These are phyloP conservation scores for Rhogogaster chlorosoma DNA, from an alignment of 2,888 invertebrate genomes.

Conservation along the genomic window DNA sequence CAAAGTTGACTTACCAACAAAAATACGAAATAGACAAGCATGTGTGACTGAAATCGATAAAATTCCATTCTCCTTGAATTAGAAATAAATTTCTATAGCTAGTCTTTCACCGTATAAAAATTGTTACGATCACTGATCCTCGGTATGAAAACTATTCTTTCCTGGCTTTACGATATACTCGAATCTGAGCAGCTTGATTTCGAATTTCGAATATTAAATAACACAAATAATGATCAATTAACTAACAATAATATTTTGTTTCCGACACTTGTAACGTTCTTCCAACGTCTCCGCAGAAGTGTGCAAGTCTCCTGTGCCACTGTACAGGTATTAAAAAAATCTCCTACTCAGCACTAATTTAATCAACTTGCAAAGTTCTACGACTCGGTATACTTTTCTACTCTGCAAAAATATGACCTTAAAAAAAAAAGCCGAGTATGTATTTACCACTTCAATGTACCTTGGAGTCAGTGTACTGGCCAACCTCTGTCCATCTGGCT, in stretches of 20 bases:
- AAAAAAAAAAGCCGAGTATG: slow-evolving; percentile 31
- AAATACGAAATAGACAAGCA: not conserved
- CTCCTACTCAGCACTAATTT: not conserved
- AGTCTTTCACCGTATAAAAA: not conserved
- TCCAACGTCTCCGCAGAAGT: not conserved
- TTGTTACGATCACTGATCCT: not conserved
- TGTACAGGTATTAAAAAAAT: not conserved
- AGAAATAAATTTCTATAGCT: not conserved
- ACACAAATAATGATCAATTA: not conserved
- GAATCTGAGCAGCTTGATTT: not conserved
- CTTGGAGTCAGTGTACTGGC: not conserved
- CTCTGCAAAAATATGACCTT: not conserved
- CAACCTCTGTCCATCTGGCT: slow-evolving; percentile 2
- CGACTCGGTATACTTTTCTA: not conserved
- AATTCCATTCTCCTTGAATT: not conserved
- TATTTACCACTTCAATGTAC: not conserved
- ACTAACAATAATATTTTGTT: not conserved
- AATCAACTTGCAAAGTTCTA: not conserved
- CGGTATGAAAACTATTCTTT: not conserved
- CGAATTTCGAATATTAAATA: not conserved
- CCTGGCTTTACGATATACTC: not conserved
- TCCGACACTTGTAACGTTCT: not conserved
- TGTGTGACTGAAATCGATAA: not conserved
- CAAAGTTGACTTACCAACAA: slow-evolving; percentile 21
- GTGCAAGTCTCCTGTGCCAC: not conserved